phyloP scores from a whole-genome alignment of 2,888 invertebrate genomes.

The Geophilus truncorum region DNA sequence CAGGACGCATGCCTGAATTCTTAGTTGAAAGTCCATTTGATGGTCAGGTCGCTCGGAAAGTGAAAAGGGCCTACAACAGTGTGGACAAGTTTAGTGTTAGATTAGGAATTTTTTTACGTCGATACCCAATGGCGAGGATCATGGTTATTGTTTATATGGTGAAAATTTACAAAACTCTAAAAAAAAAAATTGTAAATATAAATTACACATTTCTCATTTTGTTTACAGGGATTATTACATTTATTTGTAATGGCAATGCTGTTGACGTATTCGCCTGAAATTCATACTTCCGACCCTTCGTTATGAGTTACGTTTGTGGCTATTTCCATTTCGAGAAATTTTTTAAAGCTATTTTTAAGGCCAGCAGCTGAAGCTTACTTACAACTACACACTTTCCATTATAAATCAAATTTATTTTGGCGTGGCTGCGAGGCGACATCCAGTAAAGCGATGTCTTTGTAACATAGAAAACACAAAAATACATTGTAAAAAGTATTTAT shows the following conservation, averaged over 20 bases:
- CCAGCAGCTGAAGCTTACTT: too few species aligned
- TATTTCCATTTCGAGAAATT: too few species aligned
- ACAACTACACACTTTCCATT: too few species aligned
- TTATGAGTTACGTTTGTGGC: background rate
- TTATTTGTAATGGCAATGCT: background rate
- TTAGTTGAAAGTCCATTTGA: conserved; percentile 71
- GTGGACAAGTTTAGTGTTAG: conserved; percentile 72
- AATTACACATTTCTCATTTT: too few species aligned
- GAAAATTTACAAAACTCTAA: too few species aligned
- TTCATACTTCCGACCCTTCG: background rate
- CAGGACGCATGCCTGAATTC: conserved; percentile 62
- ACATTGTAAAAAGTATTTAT: background rate
- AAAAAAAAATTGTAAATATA: too few species aligned
- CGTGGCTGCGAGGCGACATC: too few species aligned
- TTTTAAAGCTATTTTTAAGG: too few species aligned
- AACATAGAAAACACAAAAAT: too few species aligned
- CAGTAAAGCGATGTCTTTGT: too few species aligned
- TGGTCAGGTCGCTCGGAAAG: conserved; percentile 64
- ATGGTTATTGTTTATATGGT: conserved; percentile 79
- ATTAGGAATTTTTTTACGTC: conserved; percentile 69
- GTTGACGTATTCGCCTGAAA: background rate
- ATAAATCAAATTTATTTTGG: background rate
- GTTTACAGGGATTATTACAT: background rate
- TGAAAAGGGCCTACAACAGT: conserved; percentile 70
- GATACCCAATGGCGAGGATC: conserved; percentile 75